These are phyloP conservation scores for Shinisaurus crocodilurus DNA, from an alignment of 2,113 vertebrate genomes.

Conservation along the genomic window DNA sequence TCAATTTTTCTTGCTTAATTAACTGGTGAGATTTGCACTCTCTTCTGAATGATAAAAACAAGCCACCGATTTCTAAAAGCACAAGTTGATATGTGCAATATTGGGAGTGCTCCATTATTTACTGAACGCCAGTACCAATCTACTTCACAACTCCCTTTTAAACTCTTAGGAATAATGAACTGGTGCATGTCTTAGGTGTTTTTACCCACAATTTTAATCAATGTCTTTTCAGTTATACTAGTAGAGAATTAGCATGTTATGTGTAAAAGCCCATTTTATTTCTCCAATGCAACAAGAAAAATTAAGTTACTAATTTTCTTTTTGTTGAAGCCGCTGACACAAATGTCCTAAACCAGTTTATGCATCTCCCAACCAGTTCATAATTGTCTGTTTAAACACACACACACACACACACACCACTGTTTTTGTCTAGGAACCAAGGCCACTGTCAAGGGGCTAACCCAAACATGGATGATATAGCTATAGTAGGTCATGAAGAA, in stretches of 20 bases:
- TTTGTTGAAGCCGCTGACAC: constrained; percentile 52
- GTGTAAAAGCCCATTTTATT: constrained; percentile 63
- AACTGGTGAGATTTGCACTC: constrained; percentile 1
- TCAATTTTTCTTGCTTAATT: constrained; percentile 56
- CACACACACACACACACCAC: no score
- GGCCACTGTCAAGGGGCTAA: background rate
- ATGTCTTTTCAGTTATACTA: constrained; percentile 70
- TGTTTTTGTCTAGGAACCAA: constrained; percentile 25
- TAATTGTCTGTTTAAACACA: constrained; percentile 56
- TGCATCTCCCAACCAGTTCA: constrained; percentile 66
- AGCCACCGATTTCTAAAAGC: constrained; percentile 42
- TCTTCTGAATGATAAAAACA: constrained; percentile 55
- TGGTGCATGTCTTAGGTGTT: constrained; percentile 66
- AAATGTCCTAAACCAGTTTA: constrained; percentile 69
- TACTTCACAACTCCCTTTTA: constrained; percentile 62
- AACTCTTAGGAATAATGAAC: constrained; percentile 66
- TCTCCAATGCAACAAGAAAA: constrained; percentile 70
- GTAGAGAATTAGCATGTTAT: constrained; percentile 70
- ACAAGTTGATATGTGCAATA: constrained; percentile 37
- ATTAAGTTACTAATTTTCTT: constrained; percentile 62
- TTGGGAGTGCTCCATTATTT: constrained; percentile 60
- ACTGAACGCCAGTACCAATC: constrained; percentile 58
- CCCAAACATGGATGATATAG: background rate
- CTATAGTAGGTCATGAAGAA: background rate
- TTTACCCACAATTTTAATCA: constrained; percentile 65